Percentiles rank a stretch among this genome's conserved stretches.
These are phyloP conservation scores for Trachemys scripta DNA, from an alignment of 2,113 vertebrate species.

Conservation along the genomic window DNA sequence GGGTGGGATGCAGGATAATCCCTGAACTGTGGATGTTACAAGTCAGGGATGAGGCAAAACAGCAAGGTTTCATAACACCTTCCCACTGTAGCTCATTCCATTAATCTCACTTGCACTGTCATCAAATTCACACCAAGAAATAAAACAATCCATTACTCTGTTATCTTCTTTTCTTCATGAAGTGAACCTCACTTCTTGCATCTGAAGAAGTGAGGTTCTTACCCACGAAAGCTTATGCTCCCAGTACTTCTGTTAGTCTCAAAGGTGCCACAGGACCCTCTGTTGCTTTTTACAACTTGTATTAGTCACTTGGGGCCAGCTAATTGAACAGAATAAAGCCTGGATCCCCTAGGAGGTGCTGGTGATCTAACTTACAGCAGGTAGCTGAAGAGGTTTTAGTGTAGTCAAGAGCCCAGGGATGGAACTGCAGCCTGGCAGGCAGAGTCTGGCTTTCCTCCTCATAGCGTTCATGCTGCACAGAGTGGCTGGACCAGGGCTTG, in stretches of 20 bases:
- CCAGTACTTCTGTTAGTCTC: no score
- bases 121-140: background rate
- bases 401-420: rapidly evolving
- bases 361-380: background rate
- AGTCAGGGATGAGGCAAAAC: background rate
- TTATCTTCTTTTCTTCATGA: background rate
- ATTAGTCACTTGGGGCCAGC: background rate
- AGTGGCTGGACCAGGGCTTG: background rate
- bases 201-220: no score
- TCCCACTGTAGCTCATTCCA: background rate
- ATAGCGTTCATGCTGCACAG: background rate
- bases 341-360: background rate
- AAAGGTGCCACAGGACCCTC: no score
- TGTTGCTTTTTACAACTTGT: no score
- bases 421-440: rapidly evolving
- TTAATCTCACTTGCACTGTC: background rate
- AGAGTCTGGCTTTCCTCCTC: background rate
- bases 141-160: background rate
- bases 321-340: background rate
- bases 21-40: slow-evolving; percentile 3
- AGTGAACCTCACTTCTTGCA: no score
- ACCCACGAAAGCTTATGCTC: no score
- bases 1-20: background rate
- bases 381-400: background rate
- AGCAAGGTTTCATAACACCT: background rate